phyloP scores from a whole-genome alignment of 2,113 vertebrate genomes.

The Platichthys flesus region DNA sequence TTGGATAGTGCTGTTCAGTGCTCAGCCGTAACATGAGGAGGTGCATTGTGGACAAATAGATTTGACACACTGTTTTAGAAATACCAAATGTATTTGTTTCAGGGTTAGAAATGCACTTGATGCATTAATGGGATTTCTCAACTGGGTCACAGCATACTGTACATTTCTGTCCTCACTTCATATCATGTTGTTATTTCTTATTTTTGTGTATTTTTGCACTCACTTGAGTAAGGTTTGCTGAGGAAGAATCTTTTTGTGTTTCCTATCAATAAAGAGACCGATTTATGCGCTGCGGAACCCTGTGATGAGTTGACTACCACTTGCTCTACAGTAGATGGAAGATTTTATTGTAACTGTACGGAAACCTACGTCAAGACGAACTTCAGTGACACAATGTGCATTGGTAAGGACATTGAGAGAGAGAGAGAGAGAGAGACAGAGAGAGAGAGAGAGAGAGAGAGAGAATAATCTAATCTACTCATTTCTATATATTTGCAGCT shows the following conservation, averaged over 20 bases:
- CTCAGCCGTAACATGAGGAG: too few species aligned
- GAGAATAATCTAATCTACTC: not conserved
- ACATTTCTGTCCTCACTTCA: too few species aligned
- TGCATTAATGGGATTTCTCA: too few species aligned
- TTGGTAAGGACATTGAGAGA: conserved; percentile 46
- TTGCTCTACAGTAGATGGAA: rapidly evolving
- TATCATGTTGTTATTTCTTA: not conserved
- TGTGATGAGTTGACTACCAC: not conserved
- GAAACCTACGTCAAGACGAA: rapidly evolving
- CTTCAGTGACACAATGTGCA: conserved; percentile 15
- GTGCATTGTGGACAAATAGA: too few species aligned
- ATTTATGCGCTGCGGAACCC: not conserved
- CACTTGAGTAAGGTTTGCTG: not conserved
- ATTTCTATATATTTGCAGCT: conserved; percentile 43
- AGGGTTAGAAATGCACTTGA: too few species aligned
- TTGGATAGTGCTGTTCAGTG: too few species aligned
- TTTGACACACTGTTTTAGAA: too few species aligned
- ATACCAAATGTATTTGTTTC: too few species aligned
- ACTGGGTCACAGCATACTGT: not conserved
- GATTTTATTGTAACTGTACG: conserved; percentile 6
- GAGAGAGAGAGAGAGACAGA: not conserved
- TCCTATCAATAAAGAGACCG: not conserved
- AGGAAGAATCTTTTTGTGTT: not conserved
- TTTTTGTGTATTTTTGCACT: not conserved
- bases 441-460: not conserved